Conservation (phyloP, 2,113 vertebrate genomes). For the Nansenia antarctica region DNA sequence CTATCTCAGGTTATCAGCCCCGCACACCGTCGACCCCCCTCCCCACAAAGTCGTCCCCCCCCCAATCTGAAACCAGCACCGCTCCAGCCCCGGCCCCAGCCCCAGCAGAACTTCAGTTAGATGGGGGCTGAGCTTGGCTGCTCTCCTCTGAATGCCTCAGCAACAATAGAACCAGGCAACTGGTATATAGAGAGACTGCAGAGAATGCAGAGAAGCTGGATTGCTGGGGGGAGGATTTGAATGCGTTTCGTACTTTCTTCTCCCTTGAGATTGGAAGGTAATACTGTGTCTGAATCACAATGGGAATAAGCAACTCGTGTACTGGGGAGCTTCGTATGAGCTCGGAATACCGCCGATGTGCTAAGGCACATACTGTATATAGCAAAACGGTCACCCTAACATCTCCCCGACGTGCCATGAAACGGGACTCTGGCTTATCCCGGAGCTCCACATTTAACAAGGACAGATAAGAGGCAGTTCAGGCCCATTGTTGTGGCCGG, state of each 20-base stretch:
- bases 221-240: too few relatives aligned
- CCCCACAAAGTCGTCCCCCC: constrained; percentile 41
- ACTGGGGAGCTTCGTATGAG: too few relatives aligned
- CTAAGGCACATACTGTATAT: not conserved
- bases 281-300: not conserved
- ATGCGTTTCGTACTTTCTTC: too few relatives aligned
- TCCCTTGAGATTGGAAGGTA: not conserved
- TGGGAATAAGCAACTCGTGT: not conserved
- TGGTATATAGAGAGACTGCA: not conserved
- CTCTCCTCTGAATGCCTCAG: not conserved
- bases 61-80: constrained; percentile 20
- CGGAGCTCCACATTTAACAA: constrained; percentile 61
- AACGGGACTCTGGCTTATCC: constrained; percentile 50
- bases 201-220: not conserved
- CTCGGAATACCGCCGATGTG: not conserved
- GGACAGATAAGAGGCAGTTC: constrained; percentile 65
- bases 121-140: not conserved
- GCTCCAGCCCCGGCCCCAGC: constrained; percentile 5
- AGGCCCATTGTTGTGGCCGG: constrained; percentile 57
- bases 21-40: constrained; percentile 50
- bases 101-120: not conserved
- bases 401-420: constrained; percentile 54
- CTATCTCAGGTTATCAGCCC: constrained; percentile 70
- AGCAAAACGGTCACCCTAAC: constrained; percentile 28
- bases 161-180: not conserved